Percentiles rank a stretch among this genome's conserved stretches.
phyloP scores from a whole-genome alignment of 2,797 vertebrate genomes.

The Falco biarmicus region DNA sequence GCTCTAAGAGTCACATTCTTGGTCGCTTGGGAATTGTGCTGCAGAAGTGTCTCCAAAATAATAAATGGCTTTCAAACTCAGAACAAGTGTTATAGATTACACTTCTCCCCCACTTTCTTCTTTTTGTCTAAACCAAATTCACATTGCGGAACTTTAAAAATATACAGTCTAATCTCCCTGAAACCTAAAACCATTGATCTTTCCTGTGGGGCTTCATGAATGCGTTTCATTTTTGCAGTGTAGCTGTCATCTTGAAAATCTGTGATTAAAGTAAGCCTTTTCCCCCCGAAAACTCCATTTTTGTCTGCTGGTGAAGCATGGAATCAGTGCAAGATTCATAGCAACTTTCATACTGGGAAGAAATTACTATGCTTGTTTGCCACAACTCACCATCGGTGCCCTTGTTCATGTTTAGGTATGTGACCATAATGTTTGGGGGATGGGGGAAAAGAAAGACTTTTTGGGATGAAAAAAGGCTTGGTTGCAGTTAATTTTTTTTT shows the following conservation, averaged over 20 bases:
- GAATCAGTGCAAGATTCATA: neutral
- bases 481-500: neutral
- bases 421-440: neutral
- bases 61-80: conserved; percentile 36
- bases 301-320: neutral
- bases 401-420: neutral
- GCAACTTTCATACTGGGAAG: neutral
- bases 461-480: neutral
- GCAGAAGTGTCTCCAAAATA: conserved; percentile 53
- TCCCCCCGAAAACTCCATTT: conserved; percentile 4
- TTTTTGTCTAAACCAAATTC: conserved; percentile 58
- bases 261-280: conserved; percentile 54
- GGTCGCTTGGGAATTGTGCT: conserved; percentile 3
- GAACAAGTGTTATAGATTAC: conserved; percentile 54
- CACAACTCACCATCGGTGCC: neutral
- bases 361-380: neutral
- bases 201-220: conserved; percentile 50
- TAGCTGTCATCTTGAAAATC: conserved; percentile 52
- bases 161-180: conserved; percentile 55
- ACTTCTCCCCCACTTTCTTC: conserved; percentile 31
- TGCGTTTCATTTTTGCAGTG: conserved; percentile 55
- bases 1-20: conserved; percentile 8
- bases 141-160: conserved; percentile 55
- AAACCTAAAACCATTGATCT: conserved; percentile 64
- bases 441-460: neutral